These are phyloP conservation scores for Sanderia malayensis DNA, from an alignment of 30 jellyfish, hydroid and myxozoan genomes.

Conservation along the genomic window DNA sequence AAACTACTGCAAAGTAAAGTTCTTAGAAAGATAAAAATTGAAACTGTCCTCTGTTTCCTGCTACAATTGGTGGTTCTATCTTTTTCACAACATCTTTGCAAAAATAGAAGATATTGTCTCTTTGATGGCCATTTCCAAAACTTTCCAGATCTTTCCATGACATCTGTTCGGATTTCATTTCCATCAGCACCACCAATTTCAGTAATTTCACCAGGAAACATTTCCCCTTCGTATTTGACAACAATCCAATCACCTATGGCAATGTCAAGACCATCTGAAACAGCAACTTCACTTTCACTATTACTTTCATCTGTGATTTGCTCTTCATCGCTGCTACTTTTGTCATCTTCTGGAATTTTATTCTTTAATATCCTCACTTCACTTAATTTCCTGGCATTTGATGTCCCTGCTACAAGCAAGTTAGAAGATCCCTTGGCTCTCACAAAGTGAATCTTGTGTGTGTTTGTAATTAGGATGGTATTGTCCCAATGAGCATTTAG, in stretches of 20 bases:
- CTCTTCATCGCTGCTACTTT: too few relatives aligned
- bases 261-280: too few relatives aligned
- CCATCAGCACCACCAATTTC: conserved; percentile 27
- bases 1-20: neutral
- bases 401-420: conserved; percentile 35
- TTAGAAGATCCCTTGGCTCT: conserved; percentile 5
- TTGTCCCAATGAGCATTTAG: conserved; percentile 23
- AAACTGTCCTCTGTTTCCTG: conserved; percentile 7
- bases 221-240: conserved; percentile 16
- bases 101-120: neutral
- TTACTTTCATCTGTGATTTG: too few relatives aligned
- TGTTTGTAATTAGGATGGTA: conserved; percentile 24
- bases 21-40: neutral
- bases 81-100: neutral
- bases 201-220: conserved; percentile 22
- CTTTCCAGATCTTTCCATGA: conserved; percentile 33
- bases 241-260: too few relatives aligned
- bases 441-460: conserved; percentile 24
- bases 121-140: conserved; percentile 39
- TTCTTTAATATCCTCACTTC: too few relatives aligned
- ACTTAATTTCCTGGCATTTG: too few relatives aligned
- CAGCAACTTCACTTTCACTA: too few relatives aligned
- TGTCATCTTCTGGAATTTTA: too few relatives aligned
- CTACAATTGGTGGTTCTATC: conserved; percentile 16
- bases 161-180: conserved; percentile 8